These are phyloP conservation scores for Choristoneura rosaceana DNA, from an alignment of 2,888 invertebrate genomes.

Conservation along the genomic window DNA sequence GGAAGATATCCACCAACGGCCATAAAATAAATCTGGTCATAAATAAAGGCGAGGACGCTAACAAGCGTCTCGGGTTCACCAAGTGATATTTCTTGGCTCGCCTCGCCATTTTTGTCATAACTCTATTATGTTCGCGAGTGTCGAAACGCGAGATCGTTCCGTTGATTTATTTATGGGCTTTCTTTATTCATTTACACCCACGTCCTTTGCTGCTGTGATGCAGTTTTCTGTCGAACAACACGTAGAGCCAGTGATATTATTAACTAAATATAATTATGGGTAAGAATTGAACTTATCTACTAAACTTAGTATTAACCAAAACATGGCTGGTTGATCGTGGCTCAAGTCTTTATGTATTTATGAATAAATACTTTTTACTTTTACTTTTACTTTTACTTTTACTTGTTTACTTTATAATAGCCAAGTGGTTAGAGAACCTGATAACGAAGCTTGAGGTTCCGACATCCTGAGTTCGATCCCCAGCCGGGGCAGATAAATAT, in stretches of 20 bases:
- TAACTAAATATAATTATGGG: background rate
- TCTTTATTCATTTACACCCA: slow-evolving; percentile 41
- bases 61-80: slow-evolving; percentile 85
- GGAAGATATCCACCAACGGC: slow-evolving; percentile 67
- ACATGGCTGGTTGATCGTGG: no score
- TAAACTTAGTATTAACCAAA: no score
- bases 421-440: no score
- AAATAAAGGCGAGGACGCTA: slow-evolving; percentile 83
- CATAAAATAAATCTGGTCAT: slow-evolving; percentile 85
- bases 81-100: slow-evolving; percentile 80
- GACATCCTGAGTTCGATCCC: no score
- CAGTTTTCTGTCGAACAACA: background rate
- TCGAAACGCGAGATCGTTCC: slow-evolving; percentile 78
- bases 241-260: background rate
- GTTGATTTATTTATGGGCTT: slow-evolving; percentile 67
- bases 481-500: no score
- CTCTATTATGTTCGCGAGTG: slow-evolving; percentile 79
- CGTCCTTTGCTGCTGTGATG: slow-evolving; percentile 21
- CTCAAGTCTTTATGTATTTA: no score
- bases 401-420: no score
- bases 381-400: no score
- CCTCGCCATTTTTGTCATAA: slow-evolving; percentile 82
- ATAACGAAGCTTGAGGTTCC: no score
- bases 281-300: background rate
- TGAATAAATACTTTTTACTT: no score